Evolutionary conservation across 2,797 vertebrate genomes (phyloP), one percentile per base, ranked within the genome.

Genomic region (Protosalanx chinensis): DNA sequence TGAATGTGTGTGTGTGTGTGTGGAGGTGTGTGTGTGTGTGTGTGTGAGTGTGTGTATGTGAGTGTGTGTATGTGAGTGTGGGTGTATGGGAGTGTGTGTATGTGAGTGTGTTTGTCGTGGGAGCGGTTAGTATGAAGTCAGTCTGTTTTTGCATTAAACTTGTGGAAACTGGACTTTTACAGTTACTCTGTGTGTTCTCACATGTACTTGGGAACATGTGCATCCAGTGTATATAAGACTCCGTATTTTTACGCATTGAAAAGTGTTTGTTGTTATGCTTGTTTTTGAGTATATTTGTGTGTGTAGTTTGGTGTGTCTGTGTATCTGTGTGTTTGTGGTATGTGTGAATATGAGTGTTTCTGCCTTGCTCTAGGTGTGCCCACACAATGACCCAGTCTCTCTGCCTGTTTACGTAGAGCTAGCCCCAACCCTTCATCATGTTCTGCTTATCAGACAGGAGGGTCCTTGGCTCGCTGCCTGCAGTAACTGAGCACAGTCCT

Each of bases 381-480:
- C 13, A 6, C 41, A 6, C 5, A 76, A 85, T 81, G 78, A 85
- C 53, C 12, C 70, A 6, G 70, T 65, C 78, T 72, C 83, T 88
- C 57, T 84, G 83, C 88, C 33, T 35, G 33, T 87, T 83, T 79
- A 83, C 70, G 84, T 12, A 86, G 78, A 65, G 8, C 49, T n/a
- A 67, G 65, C 77, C 74, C 70, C 33, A 6, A 35, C 33, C 33
- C 33, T 35, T 85, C 87, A 88, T 91, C 86, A 2, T 77, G 88
- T 91, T 88, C 88, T 88, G 87, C 16, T 1, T 77, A 83, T 83
- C 79, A 72, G 82, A 84, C 85, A 75, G 46, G 33, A 71, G 37
- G 49, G 32, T 35, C 77, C 86, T 87, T 78, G 79, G 32, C 82
- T 81, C 87, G 76, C 73, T 72, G 74, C 77, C 81, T 62, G 76